A percentile compares a stretch with the other conserved stretches of the same genome.
Evolutionary conservation across 2,888 invertebrate genomes (phyloP).

Genomic region (Drosophila mimetica): DNA sequence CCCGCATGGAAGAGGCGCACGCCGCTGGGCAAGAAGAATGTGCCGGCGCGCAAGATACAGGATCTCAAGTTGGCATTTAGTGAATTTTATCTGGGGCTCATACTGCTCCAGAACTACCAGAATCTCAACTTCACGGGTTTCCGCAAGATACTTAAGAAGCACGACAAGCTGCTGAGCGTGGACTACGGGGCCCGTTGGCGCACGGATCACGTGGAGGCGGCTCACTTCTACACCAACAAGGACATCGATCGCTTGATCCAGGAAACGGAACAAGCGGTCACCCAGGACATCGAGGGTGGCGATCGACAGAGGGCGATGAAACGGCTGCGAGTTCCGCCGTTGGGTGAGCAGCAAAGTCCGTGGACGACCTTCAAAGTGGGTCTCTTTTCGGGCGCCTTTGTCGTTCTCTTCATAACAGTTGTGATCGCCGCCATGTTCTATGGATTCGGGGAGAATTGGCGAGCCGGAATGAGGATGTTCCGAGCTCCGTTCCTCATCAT

Average conservation of each 20-base stretch:
- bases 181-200: slow-evolving; percentile 92
- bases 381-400: slow-evolving; percentile 92
- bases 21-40: slow-evolving; percentile 84
- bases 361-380: slow-evolving; percentile 94
- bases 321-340: slow-evolving; percentile 92
- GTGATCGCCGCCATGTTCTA: slow-evolving; percentile 88
- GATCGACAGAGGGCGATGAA: slow-evolving; percentile 94
- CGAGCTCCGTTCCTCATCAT: slow-evolving; percentile 91
- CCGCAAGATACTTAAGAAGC: slow-evolving; percentile 95
- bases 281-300: slow-evolving; percentile 90
- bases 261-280: slow-evolving; percentile 89
- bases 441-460: slow-evolving; percentile 86
- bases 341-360: slow-evolving; percentile 92
- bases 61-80: slow-evolving; percentile 95
- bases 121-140: slow-evolving; percentile 95
- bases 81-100: slow-evolving; percentile 94
- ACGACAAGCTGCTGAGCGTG: slow-evolving; percentile 91
- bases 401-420: slow-evolving; percentile 90
- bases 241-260: slow-evolving; percentile 93
- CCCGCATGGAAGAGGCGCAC: slow-evolving; percentile 83
- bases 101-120: slow-evolving; percentile 94
- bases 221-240: slow-evolving; percentile 93
- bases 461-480: slow-evolving; percentile 90
- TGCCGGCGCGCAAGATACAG: slow-evolving; percentile 89
- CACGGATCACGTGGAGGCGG: slow-evolving; percentile 91